phyloP scores from a whole-genome alignment of 2,888 invertebrate species.

The Monopis laevigella region DNA sequence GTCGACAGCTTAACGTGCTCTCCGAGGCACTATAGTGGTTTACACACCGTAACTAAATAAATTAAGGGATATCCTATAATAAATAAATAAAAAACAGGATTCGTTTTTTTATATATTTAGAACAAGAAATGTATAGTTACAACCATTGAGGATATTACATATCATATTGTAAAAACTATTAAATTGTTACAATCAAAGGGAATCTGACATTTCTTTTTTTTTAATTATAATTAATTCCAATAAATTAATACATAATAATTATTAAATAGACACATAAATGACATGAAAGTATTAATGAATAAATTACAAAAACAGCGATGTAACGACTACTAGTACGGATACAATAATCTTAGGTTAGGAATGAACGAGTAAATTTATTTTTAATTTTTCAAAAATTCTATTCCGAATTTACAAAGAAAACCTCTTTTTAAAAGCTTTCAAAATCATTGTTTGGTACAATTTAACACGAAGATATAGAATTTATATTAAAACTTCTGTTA shows the following conservation, averaged over 20 bases:
- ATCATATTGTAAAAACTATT: slow-evolving; percentile 67
- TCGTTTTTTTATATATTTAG: slow-evolving; percentile 65
- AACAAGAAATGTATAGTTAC: slow-evolving; percentile 70
- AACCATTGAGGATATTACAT: slow-evolving; percentile 70
- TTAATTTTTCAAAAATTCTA: slow-evolving; percentile 44
- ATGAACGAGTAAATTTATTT: slow-evolving; percentile 34
- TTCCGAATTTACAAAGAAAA: slow-evolving; percentile 40
- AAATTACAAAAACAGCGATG: slow-evolving; percentile 62
- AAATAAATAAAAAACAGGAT: background rate
- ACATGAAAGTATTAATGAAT: slow-evolving; percentile 62
- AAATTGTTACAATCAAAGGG: slow-evolving; percentile 68
- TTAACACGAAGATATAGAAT: no score
- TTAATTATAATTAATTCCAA: slow-evolving; percentile 60
- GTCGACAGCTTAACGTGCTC: no score
- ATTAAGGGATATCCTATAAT: no score
- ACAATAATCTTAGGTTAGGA: slow-evolving; percentile 55
- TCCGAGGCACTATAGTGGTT: no score
- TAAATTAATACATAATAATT: slow-evolving; percentile 63
- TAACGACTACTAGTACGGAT: slow-evolving; percentile 61
- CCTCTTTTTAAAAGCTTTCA: slow-evolving; percentile 31
- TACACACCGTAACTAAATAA: no score
- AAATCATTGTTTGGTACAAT: slow-evolving; percentile 23
- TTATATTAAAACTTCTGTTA: no score
- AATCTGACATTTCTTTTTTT: slow-evolving; percentile 50
- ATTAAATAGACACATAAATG: slow-evolving; percentile 63